These are phyloP conservation scores for Myotis brandtii DNA, from an alignment of 2,113 vertebrate genomes.

Conservation along the genomic window DNA sequence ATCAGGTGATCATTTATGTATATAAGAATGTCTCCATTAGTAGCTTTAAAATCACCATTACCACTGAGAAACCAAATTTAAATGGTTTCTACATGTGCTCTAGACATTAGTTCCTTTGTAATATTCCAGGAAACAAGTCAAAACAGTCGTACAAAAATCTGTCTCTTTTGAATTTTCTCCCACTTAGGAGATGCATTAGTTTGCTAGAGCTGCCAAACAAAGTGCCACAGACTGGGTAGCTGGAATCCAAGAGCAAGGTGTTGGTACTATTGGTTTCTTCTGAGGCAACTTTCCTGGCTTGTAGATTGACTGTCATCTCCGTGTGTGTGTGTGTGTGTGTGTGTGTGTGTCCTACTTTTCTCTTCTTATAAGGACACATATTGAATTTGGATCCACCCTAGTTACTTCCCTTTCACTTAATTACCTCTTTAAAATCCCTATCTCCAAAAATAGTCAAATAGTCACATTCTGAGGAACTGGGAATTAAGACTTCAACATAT, in stretches of 20 bases:
- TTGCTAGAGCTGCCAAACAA: not conserved
- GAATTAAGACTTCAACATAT: not conserved
- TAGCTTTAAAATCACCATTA: not conserved
- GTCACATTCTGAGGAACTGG: not conserved
- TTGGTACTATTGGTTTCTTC: not conserved
- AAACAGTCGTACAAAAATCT: not conserved
- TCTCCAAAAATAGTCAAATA: not conserved
- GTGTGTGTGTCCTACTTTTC: not conserved
- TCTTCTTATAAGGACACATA: not conserved
- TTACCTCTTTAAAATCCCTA: not conserved
- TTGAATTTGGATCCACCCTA: not conserved
- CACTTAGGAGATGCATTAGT: not conserved
- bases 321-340: not conserved
- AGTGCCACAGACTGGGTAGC: not conserved
- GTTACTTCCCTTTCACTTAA: not conserved
- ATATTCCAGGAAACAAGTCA: not conserved
- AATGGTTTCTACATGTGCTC: not conserved
- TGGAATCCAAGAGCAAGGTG: not conserved
- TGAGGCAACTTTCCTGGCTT: not conserved
- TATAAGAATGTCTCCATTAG: not conserved
- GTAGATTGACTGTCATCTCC: not conserved
- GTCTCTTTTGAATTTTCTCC: not conserved
- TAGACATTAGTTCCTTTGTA: not conserved
- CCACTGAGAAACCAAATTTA: not conserved
- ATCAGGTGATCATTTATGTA: not conserved